Conservation (phyloP, 1,140 invertebrate species). For the Bombus difficillimus region DNA sequence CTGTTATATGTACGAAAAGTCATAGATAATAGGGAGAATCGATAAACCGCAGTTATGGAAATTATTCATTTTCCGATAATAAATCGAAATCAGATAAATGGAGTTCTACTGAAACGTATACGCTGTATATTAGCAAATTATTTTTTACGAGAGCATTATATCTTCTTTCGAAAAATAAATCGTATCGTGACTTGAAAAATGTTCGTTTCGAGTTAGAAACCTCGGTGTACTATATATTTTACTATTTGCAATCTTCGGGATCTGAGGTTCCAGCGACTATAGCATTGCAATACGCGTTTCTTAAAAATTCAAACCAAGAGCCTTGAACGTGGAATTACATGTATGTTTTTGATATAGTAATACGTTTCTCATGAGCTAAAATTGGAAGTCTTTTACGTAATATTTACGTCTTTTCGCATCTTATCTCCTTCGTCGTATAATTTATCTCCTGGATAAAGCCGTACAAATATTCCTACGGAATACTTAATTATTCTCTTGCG, state of each 20-base stretch:
- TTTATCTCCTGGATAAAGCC: not conserved
- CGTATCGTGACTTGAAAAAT: no score
- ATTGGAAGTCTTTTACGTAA: not conserved
- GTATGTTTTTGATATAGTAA: not conserved
- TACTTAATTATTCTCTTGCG: not conserved
- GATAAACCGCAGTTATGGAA: not conserved
- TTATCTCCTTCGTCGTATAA: slow-evolving; percentile 8
- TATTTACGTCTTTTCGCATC: slow-evolving; percentile 8
- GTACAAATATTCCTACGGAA: not conserved
- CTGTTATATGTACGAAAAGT: not conserved
- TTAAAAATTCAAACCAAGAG: not conserved
- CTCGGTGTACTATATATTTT: not conserved
- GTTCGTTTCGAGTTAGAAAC: not conserved
- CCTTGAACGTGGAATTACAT: not conserved
- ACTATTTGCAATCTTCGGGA: not conserved
- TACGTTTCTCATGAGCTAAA: not conserved
- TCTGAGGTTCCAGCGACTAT: not conserved
- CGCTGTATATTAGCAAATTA: not conserved
- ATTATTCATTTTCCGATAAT: not conserved
- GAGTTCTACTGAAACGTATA: not conserved
- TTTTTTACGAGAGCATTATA: not conserved
- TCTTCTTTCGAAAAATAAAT: not conserved
- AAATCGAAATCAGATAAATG: not conserved
- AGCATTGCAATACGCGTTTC: not conserved
- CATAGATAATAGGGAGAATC: not conserved